These are phyloP conservation scores for Scelioninae gen. 2 DNA, from an alignment of 2,888 invertebrate species.

Conservation along the genomic window DNA sequence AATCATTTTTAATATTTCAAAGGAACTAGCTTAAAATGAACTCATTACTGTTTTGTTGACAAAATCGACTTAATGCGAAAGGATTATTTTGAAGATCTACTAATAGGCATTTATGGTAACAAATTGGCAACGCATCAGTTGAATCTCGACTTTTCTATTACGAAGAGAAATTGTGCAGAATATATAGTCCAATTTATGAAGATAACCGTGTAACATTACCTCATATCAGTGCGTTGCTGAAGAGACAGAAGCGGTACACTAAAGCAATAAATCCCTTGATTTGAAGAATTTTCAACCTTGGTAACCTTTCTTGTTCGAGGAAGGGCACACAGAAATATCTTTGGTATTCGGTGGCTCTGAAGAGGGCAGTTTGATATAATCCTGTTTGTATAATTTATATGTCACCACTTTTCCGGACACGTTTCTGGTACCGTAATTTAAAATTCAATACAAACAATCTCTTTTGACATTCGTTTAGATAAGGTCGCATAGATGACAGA, in stretches of 20 bases:
- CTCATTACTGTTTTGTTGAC: too few relatives aligned
- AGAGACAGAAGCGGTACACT: slow-evolving; percentile 38
- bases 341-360: slow-evolving; percentile 23
- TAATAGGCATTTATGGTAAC: slow-evolving; percentile 18
- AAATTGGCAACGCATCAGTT: slow-evolving; percentile 33
- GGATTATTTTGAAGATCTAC: neutral
- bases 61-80: too few relatives aligned
- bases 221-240: slow-evolving; percentile 51
- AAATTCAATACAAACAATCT: slow-evolving; percentile 31
- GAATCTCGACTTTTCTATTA: slow-evolving; percentile 48
- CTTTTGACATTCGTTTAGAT: slow-evolving; percentile 32
- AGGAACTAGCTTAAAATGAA: too few relatives aligned
- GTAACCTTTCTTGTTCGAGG: slow-evolving; percentile 46
- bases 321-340: slow-evolving; percentile 29
- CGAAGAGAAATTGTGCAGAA: slow-evolving; percentile 50
- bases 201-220: slow-evolving; percentile 51
- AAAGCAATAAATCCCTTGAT: slow-evolving; percentile 56
- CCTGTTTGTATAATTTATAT: slow-evolving; percentile 38
- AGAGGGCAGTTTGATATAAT: slow-evolving; percentile 34
- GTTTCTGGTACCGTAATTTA: slow-evolving; percentile 25
- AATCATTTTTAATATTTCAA: too few relatives aligned
- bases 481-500: slow-evolving; percentile 23
- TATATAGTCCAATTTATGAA: slow-evolving; percentile 54
- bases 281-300: slow-evolving; percentile 52
- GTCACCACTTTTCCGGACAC: slow-evolving; percentile 42